phyloP scores from a whole-genome alignment of 2,888 invertebrate species.

The Adelognathus sp. region DNA sequence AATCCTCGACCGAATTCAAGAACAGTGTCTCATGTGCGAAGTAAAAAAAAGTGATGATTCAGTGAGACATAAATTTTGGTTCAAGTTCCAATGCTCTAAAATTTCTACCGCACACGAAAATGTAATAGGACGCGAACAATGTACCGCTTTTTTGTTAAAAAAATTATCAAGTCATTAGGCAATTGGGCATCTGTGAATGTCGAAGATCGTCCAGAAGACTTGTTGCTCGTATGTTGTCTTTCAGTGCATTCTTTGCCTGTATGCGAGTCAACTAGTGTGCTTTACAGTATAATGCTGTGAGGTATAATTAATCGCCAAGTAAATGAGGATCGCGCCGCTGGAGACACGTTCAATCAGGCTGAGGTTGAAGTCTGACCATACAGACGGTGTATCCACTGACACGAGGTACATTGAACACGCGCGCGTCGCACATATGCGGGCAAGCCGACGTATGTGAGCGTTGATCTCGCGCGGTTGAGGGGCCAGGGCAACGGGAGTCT shows the following conservation, averaged over 20 bases:
- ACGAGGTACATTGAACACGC: slow-evolving; percentile 11
- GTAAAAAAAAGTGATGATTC: too few species aligned
- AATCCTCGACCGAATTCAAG: too few species aligned
- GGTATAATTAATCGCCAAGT: slow-evolving; percentile 30
- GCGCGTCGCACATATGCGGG: slow-evolving; percentile 9
- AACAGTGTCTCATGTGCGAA: too few species aligned
- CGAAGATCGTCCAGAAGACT: neutral
- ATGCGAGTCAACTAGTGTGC: neutral
- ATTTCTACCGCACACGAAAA: too few species aligned
- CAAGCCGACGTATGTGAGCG: slow-evolving; percentile 2
- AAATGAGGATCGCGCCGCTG: neutral
- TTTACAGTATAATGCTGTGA: neutral
- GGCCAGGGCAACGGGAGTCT: slow-evolving; percentile 62
- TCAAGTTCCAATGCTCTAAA: too few species aligned
- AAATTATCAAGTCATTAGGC: neutral
- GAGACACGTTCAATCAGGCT: slow-evolving; percentile 20
- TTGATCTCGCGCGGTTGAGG: slow-evolving; percentile 10
- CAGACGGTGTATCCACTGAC: neutral
- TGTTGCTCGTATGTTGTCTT: neutral
- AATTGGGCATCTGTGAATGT: neutral
- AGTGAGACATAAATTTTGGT: too few species aligned
- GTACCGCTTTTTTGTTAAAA: too few species aligned
- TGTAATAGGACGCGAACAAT: too few species aligned
- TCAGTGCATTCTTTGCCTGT: neutral
- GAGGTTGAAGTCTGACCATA: slow-evolving; percentile 23